Base-by-base conservation (phyloP, 2,888 invertebrate species). In the Hypolimnas misippus region DNA sequence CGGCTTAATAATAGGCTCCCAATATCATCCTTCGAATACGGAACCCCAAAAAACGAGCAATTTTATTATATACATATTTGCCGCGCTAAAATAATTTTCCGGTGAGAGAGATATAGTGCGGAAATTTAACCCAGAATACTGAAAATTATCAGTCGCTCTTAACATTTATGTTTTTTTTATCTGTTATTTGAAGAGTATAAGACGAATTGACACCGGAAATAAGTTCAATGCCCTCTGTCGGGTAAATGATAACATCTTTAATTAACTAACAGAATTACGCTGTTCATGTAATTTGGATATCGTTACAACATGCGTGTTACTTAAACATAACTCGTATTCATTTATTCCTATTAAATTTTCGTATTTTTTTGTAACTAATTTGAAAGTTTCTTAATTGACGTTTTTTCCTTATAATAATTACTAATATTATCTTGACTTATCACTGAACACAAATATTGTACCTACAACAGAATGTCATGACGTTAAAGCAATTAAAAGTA, bases 221-320 rank as follows among this genome's bases (percentile, higher is more conserved):
- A 71, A 66, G 87, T 83, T 84, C 85, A 82, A 63, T 78, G 88
- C 62, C 77, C 87, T 77, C 67, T 74, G 17, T 7, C 17, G 21
- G 19, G 68, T 67, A 62, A 40, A 35, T 65, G 70, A 74, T 74
- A 70, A 65, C 58, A 72, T 71, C 70, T 60, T 69, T 71, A 67
- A 69, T 73, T 70, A 68, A 66, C 63, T 61, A 29, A 60, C 49
- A 49, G 61, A 63, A 62, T 55, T 52, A 16, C 42, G 33, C 52
- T 33, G 31, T 42, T 44, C n/a, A 16, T 21, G 16, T 52, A 35
- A 31, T 44, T 52, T 52, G 12, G n/a, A 42, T 19, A 44, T 44
- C 25, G 52, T 16, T n/a, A n/a, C 7, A 29, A 14, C 14, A 49
- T 29, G n/a, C 49, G 49, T 49, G 49, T 29, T 29, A 49, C 29